phyloP scores from a whole-genome alignment of 2,888 invertebrate genomes.

The Synergus laeviventris region DNA sequence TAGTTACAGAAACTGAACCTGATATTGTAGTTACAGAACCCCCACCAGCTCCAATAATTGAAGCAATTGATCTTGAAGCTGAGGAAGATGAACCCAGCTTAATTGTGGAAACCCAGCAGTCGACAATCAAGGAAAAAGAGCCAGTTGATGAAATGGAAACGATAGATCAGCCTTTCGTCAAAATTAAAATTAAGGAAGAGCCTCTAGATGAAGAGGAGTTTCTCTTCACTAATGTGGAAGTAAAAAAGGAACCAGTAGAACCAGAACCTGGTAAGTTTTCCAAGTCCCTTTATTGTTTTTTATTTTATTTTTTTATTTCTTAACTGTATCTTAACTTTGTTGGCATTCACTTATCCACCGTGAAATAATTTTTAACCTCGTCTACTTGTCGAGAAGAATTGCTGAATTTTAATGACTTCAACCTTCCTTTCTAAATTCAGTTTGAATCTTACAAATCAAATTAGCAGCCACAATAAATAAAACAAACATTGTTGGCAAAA shows the following conservation, averaged over 20 bases:
- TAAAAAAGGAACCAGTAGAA: constrained; percentile 47
- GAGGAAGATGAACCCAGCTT: constrained; percentile 30
- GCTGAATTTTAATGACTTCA: too few relatives aligned
- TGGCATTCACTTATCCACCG: too few relatives aligned
- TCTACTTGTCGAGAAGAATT: too few relatives aligned
- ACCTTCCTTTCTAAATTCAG: too few relatives aligned
- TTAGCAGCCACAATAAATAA: too few relatives aligned
- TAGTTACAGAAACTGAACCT: not conserved
- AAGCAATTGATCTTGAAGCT: constrained; percentile 36
- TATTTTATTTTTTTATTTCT: not conserved
- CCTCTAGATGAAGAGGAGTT: constrained; percentile 44
- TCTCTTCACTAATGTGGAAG: constrained; percentile 37
- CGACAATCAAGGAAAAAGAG: constrained; percentile 30
- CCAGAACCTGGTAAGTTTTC: constrained; percentile 45
- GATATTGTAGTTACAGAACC: constrained; percentile 42
- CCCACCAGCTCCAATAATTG: constrained; percentile 32
- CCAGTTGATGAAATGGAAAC: constrained; percentile 19
- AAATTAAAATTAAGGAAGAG: constrained; percentile 48
- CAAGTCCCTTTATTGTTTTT: constrained; percentile 3
- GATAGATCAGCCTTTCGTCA: constrained; percentile 11
- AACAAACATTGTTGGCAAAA: too few relatives aligned
- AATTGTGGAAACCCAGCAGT: constrained; percentile 27
- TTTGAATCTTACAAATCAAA: too few relatives aligned
- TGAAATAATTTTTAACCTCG: too few relatives aligned
- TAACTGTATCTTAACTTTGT: too few relatives aligned